Evolutionary conservation across 2,888 invertebrate genomes (phyloP).

Genomic region (Halictus ligatus): DNA sequence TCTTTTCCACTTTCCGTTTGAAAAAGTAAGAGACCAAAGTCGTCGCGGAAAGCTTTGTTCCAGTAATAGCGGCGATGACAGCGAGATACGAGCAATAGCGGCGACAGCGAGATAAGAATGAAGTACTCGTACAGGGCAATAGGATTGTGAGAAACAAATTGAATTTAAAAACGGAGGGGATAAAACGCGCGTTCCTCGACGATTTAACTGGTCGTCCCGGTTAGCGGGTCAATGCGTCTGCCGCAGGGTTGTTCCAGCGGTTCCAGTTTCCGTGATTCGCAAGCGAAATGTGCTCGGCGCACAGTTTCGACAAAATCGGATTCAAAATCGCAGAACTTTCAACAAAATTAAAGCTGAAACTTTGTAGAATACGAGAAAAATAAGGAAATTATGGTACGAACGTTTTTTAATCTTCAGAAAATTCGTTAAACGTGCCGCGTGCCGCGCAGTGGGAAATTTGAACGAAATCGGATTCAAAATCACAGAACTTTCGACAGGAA

Average conservation of each 20-base stretch:
- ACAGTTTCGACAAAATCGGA: too few species aligned
- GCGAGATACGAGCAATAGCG: neutral
- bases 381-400: too few species aligned
- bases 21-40: neutral
- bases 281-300: neutral
- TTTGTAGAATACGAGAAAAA: too few species aligned
- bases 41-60: neutral
- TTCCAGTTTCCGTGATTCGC: constrained; percentile 4
- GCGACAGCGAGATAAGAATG: neutral
- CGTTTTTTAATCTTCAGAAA: too few species aligned
- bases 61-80: neutral
- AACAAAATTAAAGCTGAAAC: too few species aligned
- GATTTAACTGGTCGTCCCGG: neutral
- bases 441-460: too few species aligned
- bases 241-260: neutral
- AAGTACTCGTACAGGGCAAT: neutral
- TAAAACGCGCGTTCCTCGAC: neutral
- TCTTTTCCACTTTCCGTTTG: neutral
- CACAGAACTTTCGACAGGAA: too few species aligned
- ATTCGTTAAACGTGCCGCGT: too few species aligned
- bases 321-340: too few species aligned
- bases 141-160: neutral
- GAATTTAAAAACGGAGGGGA: neutral
- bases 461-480: too few species aligned
- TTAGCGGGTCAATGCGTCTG: constrained; percentile 5